Conservation (phyloP, 2,888 invertebrate genomes). For the Hololepta plana region DNA sequence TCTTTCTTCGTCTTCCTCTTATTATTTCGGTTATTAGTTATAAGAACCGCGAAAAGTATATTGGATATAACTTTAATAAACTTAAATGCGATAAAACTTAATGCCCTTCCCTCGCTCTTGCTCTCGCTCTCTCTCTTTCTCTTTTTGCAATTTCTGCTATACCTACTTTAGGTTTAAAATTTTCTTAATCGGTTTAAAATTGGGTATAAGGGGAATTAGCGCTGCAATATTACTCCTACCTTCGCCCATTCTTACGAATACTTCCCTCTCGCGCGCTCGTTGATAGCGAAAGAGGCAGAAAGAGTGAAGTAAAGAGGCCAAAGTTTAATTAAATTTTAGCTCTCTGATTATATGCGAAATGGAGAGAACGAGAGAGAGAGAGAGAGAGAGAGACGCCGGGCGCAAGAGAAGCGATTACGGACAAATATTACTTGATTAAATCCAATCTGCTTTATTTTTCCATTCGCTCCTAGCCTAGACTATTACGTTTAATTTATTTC, state of each 20-base stretch:
- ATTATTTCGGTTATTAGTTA: too few relatives aligned
- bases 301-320: too few relatives aligned
- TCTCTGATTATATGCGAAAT: slow-evolving; percentile 26
- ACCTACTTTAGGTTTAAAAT: slow-evolving; percentile 21
- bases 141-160: slow-evolving; percentile 14
- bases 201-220: slow-evolving; percentile 23
- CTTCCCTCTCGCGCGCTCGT: slow-evolving; percentile 17
- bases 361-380: slow-evolving; percentile 17
- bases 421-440: slow-evolving; percentile 27
- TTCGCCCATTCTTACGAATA: too few relatives aligned
- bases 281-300: too few relatives aligned
- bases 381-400: too few relatives aligned
- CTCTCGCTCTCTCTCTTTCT: too few relatives aligned
- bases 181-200: slow-evolving; percentile 28
- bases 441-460: slow-evolving; percentile 21
- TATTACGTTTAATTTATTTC: too few relatives aligned
- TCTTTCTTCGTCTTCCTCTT: too few relatives aligned
- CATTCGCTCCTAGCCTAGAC: too few relatives aligned
- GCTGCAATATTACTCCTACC: slow-evolving; percentile 21
- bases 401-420: slow-evolving; percentile 21
- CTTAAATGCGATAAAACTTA: slow-evolving; percentile 13
- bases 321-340: slow-evolving; percentile 28
- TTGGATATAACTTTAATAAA: slow-evolving; percentile 14
- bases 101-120: too few relatives aligned
- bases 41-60: slow-evolving; percentile 12